Conservation (phyloP, 2,888 invertebrate species). For the Sarcophaga carnaria region DNA sequence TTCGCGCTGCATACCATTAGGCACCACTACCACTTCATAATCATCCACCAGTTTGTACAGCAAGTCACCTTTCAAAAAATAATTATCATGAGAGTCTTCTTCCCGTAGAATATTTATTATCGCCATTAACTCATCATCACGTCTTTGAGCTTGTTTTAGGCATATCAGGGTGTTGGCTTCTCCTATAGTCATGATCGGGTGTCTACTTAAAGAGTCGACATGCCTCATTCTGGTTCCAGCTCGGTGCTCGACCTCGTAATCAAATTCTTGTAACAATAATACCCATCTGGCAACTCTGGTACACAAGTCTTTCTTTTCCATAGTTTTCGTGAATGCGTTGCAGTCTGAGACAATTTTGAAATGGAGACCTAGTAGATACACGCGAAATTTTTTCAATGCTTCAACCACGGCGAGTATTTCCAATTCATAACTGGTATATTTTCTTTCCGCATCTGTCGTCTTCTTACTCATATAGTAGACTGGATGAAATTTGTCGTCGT, state of each 20-base stretch:
- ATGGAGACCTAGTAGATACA: conserved; percentile 71
- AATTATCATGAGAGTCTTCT: conserved; percentile 50
- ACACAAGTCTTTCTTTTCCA: not conserved
- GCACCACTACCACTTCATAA: conserved; percentile 57
- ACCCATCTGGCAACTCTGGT: conserved; percentile 47
- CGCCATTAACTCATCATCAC: conserved; percentile 66
- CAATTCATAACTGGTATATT: too few relatives aligned
- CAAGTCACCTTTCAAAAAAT: conserved; percentile 60
- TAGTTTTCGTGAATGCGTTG: conserved; percentile 66
- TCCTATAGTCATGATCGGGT: conserved; percentile 45
- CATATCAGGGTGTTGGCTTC: conserved; percentile 29
- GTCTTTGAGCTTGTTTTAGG: conserved; percentile 59
- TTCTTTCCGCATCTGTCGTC: not conserved
- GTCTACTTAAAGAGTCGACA: conserved; percentile 54
- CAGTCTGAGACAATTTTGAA: conserved; percentile 70
- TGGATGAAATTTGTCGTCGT: conserved; percentile 22
- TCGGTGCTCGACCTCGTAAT: conserved; percentile 69
- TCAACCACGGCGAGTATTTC: conserved; percentile 45
- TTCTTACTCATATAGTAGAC: conserved; percentile 40
- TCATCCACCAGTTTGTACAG: conserved; percentile 62
- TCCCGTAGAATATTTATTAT: conserved; percentile 59
- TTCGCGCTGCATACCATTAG: not conserved
- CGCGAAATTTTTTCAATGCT: conserved; percentile 71
- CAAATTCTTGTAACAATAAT: conserved; percentile 44
- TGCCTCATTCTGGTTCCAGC: conserved; percentile 62